phyloP scores from a whole-genome alignment of 2,113 vertebrate species.

The Micronycteris hirsuta region DNA sequence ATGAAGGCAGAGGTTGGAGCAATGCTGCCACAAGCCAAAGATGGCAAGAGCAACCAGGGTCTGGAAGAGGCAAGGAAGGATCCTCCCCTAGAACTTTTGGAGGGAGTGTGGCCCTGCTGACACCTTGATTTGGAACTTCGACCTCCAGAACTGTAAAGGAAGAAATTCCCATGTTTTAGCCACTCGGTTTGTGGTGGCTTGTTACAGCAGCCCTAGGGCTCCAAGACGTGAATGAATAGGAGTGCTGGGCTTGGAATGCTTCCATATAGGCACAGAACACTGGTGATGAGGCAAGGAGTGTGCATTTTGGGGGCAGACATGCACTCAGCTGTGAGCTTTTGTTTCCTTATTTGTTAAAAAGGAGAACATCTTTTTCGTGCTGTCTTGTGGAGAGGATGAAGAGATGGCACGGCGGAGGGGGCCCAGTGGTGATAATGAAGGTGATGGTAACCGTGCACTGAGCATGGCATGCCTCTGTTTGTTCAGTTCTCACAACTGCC shows the following conservation, averaged over 20 bases:
- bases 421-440: background rate
- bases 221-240: background rate
- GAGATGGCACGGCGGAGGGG: background rate
- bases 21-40: background rate
- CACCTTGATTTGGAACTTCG: background rate
- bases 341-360: background rate
- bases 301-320: background rate
- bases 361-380: background rate
- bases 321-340: background rate
- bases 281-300: background rate
- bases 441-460: fast-evolving
- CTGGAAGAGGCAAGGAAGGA: background rate
- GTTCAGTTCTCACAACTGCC: background rate
- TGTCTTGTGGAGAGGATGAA: background rate
- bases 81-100: background rate
- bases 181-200: background rate
- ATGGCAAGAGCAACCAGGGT: background rate
- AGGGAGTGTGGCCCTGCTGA: background rate
- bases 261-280: too few relatives aligned
- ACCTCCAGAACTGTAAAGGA: background rate
- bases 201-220: background rate
- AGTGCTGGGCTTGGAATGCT: background rate
- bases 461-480: fast-evolving
- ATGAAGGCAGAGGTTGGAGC: background rate
- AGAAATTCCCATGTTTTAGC: background rate